These are phyloP conservation scores for Epirrhoe tristata DNA, from an alignment of 2,888 invertebrate species.

Conservation along the genomic window DNA sequence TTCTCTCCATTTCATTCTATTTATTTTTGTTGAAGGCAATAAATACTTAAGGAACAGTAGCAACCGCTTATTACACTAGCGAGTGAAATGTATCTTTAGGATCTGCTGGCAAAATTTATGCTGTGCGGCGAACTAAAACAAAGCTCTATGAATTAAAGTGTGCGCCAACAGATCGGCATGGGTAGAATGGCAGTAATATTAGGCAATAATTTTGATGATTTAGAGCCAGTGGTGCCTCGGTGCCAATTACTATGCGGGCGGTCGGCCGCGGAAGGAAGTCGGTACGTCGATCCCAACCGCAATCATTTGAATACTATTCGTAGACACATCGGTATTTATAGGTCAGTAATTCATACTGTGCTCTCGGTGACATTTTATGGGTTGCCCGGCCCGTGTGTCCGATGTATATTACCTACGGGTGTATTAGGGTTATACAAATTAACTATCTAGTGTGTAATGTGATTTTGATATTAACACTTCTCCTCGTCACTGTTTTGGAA, in stretches of 20 bases:
- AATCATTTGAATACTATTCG: constrained; percentile 80
- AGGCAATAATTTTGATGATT: constrained; percentile 84
- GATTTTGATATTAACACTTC: constrained; percentile 51
- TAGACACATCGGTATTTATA: constrained; percentile 77
- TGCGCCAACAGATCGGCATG: constrained; percentile 70
- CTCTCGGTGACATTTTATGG: constrained; percentile 74
- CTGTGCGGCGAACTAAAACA: constrained; percentile 61
- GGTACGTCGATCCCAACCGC: constrained; percentile 78
- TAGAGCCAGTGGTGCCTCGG: constrained; percentile 69
- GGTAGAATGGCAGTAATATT: constrained; percentile 74
- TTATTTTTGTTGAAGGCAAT: constrained; percentile 38
- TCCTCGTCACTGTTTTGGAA: constrained; percentile 22
- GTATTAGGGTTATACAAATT: constrained; percentile 66
- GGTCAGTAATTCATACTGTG: constrained; percentile 74
- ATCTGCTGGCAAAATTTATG: constrained; percentile 65
- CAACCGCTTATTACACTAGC: constrained; percentile 50
- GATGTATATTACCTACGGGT: constrained; percentile 57
- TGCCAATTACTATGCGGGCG: constrained; percentile 81
- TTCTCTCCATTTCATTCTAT: constrained; percentile 38
- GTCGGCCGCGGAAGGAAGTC: constrained; percentile 79
- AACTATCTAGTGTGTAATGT: constrained; percentile 53
- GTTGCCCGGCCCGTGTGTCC: constrained; percentile 59
- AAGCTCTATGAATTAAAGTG: constrained; percentile 70
- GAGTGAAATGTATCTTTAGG: constrained; percentile 55
- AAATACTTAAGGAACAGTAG: constrained; percentile 37